Evolutionary conservation across 2,113 vertebrate species (phyloP).

Genomic region (Bos taurus): ARS-UCD2.0 NC_037345.1:56989001-56989500

Average conservation of each 20-base stretch:
- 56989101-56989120: neutral
- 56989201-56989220: neutral
- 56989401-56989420: neutral
- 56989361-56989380: neutral
- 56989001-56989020: neutral
- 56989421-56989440: neutral
- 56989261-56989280: neutral
- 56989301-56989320: neutral
- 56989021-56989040: fast-evolving
- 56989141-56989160: neutral
- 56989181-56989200: neutral
- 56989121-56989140: neutral
- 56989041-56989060: neutral
- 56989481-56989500: neutral
- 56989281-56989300: neutral
- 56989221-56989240: neutral
- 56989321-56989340: neutral
- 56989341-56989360: neutral
- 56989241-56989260: neutral
- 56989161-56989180: neutral
- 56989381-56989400: neutral
- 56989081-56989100: neutral
- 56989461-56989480: too few relatives aligned
- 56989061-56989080: neutral
- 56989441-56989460: neutral